These are phyloP conservation scores for Tympanoctomys barrerae DNA, from an alignment of 2,797 vertebrate genomes.

Conservation along the genomic window DNA sequence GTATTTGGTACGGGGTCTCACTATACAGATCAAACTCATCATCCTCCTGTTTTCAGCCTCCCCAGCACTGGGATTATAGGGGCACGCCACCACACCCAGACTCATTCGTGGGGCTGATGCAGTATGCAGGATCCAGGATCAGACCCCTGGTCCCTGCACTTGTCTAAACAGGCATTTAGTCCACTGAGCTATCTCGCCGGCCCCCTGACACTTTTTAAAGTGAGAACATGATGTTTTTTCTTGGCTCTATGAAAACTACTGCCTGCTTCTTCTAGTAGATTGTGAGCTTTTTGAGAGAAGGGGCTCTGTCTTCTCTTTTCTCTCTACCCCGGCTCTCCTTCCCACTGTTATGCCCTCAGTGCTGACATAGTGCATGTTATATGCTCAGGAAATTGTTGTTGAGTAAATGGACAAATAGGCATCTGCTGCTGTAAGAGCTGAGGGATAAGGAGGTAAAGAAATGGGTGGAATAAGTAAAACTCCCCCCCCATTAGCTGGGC, in stretches of 20 bases:
- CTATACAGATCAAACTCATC: no score
- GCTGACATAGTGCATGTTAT: not conserved
- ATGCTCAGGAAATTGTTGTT: slow-evolving; percentile 13
- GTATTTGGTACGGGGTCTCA: no score
- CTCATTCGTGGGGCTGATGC: no score
- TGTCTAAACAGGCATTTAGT: no score
- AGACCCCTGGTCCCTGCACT: no score
- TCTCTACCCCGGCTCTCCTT: not conserved
- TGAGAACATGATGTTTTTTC: not conserved
- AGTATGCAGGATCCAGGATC: no score
- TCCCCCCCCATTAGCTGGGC: not conserved
- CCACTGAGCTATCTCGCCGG: no score
- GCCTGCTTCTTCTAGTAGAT: not conserved
- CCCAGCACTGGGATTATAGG: no score
- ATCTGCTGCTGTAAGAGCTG: not conserved
- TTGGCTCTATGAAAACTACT: not conserved
- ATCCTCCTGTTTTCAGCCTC: no score
- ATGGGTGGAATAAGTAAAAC: slow-evolving; percentile 34
- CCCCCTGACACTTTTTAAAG: not conserved
- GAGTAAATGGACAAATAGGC: not conserved
- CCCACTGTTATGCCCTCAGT: not conserved
- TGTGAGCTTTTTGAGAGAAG: not conserved
- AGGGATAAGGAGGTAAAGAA: not conserved
- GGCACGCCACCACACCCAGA: no score
- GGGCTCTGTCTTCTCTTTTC: not conserved